Conservation (phyloP, 2,888 invertebrate species). For the Zaprionus obscuricornis region DNA sequence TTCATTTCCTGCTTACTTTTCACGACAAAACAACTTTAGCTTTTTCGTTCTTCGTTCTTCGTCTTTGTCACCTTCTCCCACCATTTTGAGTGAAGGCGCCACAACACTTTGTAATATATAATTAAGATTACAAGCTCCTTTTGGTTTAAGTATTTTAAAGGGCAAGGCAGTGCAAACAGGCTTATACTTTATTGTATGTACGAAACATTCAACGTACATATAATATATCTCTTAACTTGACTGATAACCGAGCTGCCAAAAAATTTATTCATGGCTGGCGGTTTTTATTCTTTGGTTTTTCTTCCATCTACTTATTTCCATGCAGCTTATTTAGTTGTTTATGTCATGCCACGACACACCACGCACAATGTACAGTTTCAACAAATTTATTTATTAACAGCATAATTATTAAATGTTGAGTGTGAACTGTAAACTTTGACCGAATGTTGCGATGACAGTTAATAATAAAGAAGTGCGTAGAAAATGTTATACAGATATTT, state of each 20-base stretch:
- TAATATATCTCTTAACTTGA: slow-evolving; percentile 56
- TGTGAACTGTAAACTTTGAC: too few relatives aligned
- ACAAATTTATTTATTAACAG: too few relatives aligned
- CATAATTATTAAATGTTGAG: too few relatives aligned
- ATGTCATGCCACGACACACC: too few relatives aligned
- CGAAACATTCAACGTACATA: slow-evolving; percentile 9
- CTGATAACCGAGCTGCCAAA: slow-evolving; percentile 70
- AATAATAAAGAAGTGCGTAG: too few relatives aligned
- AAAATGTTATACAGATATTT: too few relatives aligned
- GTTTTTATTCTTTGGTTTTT: slow-evolving; percentile 29
- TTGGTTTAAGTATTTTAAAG: slow-evolving; percentile 60
- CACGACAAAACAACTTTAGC: slow-evolving; percentile 51
- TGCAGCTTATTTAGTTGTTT: slow-evolving; percentile 51
- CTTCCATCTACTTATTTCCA: slow-evolving; percentile 9
- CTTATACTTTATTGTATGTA: slow-evolving; percentile 59
- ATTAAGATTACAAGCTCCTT: slow-evolving; percentile 77
- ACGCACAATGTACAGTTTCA: too few relatives aligned
- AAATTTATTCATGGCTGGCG: slow-evolving; percentile 69
- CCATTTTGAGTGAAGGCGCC: too few relatives aligned
- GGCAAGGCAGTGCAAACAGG: slow-evolving; percentile 36
- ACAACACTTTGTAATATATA: slow-evolving; percentile 77
- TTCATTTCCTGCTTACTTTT: slow-evolving; percentile 72
- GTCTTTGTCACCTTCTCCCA: neutral
- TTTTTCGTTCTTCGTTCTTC: too few relatives aligned
- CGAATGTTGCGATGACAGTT: too few relatives aligned